A percentile compares a stretch with the other conserved stretches of the same genome.
Conservation (phyloP, 2,888 invertebrate species). For the Leptopilina myrica region DNA sequence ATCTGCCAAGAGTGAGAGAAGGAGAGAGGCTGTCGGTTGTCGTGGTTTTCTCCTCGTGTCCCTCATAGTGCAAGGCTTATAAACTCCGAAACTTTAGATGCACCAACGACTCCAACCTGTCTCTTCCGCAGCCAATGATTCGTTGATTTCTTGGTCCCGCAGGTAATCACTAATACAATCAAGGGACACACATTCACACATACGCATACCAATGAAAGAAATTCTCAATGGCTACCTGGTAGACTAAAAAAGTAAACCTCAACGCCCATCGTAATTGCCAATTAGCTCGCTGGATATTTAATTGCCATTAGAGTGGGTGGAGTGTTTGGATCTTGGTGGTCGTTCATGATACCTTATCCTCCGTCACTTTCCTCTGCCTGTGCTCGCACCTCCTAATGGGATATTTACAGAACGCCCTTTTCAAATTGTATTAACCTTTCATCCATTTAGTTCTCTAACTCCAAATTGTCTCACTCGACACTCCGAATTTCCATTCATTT, state of each 20-base stretch:
- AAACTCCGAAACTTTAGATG: slow-evolving; percentile 41
- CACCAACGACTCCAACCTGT: slow-evolving; percentile 50
- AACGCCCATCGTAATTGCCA: slow-evolving; percentile 75
- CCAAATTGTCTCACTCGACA: not conserved
- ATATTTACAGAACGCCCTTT: slow-evolving; percentile 65
- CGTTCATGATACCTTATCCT: slow-evolving; percentile 43
- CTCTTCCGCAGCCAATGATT: slow-evolving; percentile 41
- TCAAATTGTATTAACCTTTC: slow-evolving; percentile 67
- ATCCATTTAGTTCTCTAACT: not conserved
- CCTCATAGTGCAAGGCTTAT: slow-evolving; percentile 50
- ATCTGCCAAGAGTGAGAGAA: too few species aligned
- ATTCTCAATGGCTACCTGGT: slow-evolving; percentile 59
- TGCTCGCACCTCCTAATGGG: slow-evolving; percentile 43
- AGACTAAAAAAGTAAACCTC: slow-evolving; percentile 63
- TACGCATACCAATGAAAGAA: slow-evolving; percentile 43
- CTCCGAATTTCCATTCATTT: slow-evolving; percentile 5
- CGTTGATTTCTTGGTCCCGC: slow-evolving; percentile 55
- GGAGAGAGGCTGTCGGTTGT: slow-evolving; percentile 23
- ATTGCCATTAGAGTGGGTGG: slow-evolving; percentile 73
- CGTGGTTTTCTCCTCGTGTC: slow-evolving; percentile 27
- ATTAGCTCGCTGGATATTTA: slow-evolving; percentile 75
- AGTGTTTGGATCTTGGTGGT: slow-evolving; percentile 54
- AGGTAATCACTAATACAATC: slow-evolving; percentile 49
- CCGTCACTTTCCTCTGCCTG: slow-evolving; percentile 49
- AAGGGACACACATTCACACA: slow-evolving; percentile 45